These are phyloP conservation scores for Himalopsyche tibetana DNA, from an alignment of 2,888 invertebrate genomes.

Conservation along the genomic window DNA sequence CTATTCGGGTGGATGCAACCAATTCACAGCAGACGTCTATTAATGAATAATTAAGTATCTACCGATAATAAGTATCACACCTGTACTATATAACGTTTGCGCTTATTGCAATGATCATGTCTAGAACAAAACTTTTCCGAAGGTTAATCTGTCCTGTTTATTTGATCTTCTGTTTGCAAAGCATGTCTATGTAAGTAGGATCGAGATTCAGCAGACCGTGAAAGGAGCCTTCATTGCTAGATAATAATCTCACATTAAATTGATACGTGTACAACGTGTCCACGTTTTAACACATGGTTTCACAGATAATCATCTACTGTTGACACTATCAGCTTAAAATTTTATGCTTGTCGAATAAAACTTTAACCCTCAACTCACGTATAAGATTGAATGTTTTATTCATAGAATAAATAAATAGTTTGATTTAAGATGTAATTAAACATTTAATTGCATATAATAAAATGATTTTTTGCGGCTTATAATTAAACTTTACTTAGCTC, in stretches of 20 bases:
- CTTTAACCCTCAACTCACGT: neutral
- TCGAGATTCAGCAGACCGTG: conserved; percentile 1
- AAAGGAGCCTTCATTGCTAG: conserved; percentile 29
- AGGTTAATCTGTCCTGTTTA: neutral
- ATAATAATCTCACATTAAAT: conserved; percentile 40
- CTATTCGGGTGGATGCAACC: too few species aligned
- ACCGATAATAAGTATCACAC: too few species aligned
- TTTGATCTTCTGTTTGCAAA: neutral
- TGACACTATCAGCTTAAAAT: conserved; percentile 23
- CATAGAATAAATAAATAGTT: too few species aligned
- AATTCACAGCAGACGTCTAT: too few species aligned
- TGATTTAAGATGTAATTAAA: too few species aligned
- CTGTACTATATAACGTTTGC: too few species aligned
- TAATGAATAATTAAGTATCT: too few species aligned
- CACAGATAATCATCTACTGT: conserved; percentile 24
- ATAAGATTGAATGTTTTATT: too few species aligned
- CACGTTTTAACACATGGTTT: conserved; percentile 36
- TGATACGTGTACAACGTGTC: neutral
- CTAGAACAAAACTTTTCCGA: neutral
- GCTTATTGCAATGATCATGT: too few species aligned
- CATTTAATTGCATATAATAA: too few species aligned
- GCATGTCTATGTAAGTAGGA: neutral
- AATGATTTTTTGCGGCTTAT: too few species aligned
- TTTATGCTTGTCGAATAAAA: neutral
- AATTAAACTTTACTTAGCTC: too few species aligned